Conservation (phyloP, 2,797 vertebrate genomes). For the Atherinosoma microstoma region DNA sequence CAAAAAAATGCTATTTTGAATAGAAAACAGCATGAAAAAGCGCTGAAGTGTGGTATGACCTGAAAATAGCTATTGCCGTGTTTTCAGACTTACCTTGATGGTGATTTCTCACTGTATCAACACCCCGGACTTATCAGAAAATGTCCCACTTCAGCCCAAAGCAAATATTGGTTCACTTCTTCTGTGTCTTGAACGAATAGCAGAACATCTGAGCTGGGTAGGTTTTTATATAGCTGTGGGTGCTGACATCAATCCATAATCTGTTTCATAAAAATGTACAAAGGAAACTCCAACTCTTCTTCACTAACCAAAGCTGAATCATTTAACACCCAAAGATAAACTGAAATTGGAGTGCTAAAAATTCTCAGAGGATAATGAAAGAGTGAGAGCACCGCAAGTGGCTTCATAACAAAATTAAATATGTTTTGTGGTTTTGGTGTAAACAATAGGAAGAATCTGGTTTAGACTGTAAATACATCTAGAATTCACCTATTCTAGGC, state of each 20-base stretch:
- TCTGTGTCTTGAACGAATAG: background rate
- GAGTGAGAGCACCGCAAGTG: conserved; percentile 24
- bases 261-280: conserved; percentile 3
- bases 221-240: conserved; percentile 61
- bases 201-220: background rate
- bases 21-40: no score
- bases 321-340: conserved; percentile 31
- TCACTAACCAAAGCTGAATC: conserved; percentile 33
- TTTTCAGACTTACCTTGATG: conserved; percentile 42
- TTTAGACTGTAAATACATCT: conserved; percentile 52
- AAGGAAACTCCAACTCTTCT: background rate
- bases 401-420: conserved; percentile 49
- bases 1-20: no score
- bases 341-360: conserved; percentile 49
- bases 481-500: conserved; percentile 9
- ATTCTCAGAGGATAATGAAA: conserved; percentile 35
- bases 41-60: no score
- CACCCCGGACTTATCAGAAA: conserved; percentile 4
- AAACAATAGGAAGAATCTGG: conserved; percentile 59
- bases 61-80: background rate
- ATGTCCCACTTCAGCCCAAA: background rate
- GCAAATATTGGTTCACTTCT: conserved; percentile 12
- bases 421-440: conserved; percentile 61
- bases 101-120: conserved; percentile 5
- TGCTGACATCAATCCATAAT: conserved; percentile 23